phyloP scores from a whole-genome alignment of 2,888 invertebrate species.

The Drosophila peninsularis region DNA sequence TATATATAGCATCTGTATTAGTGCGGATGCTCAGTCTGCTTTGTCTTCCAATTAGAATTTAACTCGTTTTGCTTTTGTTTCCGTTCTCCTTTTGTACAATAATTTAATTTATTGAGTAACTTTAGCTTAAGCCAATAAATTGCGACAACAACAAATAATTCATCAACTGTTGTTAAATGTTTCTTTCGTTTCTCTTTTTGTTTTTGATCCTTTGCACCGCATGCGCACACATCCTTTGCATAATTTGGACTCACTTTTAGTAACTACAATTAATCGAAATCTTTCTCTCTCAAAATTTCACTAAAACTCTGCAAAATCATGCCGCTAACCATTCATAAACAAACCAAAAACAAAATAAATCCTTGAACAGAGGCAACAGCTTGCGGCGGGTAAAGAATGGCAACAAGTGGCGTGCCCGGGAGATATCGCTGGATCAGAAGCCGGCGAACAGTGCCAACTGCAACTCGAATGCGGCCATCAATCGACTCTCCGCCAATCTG shows the following conservation, averaged over 20 bases:
- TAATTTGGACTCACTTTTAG: conserved; percentile 31
- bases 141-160: conserved; percentile 23
- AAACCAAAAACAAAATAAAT: conserved; percentile 45
- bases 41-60: conserved; percentile 36
- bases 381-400: conserved; percentile 87
- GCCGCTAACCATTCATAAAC: conserved; percentile 62
- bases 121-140: conserved; percentile 39
- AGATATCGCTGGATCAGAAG: conserved; percentile 86
- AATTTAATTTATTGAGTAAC: conserved; percentile 54
- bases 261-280: conserved; percentile 51
- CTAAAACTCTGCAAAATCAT: conserved; percentile 56
- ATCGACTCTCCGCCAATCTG: conserved; percentile 83
- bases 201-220: conserved; percentile 42
- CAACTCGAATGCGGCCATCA: conserved; percentile 69
- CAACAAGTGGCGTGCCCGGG: conserved; percentile 88
- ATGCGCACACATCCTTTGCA: conserved; percentile 38
- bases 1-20: conserved; percentile 31
- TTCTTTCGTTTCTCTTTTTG: conserved; percentile 52
- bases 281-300: conserved; percentile 57
- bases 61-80: conserved; percentile 23
- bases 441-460: conserved; percentile 54
- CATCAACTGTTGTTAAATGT: conserved; percentile 33
- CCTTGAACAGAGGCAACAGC: conserved; percentile 85
- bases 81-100: conserved; percentile 47
- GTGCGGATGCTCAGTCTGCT: conserved; percentile 14